Base-by-base conservation (phyloP, 2,113 vertebrate species). In the Cottus gobio region DNA sequence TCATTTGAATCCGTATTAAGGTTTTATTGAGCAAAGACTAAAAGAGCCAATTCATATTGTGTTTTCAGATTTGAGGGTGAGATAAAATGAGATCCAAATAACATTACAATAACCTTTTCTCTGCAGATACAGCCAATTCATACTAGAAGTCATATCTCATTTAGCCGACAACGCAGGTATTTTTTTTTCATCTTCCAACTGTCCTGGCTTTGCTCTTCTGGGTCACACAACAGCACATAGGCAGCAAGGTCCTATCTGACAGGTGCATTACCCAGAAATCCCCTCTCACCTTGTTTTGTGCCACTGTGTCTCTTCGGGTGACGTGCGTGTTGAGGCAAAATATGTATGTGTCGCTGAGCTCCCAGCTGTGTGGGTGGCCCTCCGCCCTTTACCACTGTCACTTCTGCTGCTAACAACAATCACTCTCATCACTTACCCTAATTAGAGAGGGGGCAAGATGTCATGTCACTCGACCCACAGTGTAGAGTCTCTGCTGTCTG, bases 221-320 rank as follows among this genome's bases (percentile, higher is more conserved):
- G 61, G 87, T 89, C 82, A 86, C 77, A 54, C 39, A 75, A 56
- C 46, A 7, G 58, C 54, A 74, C 82, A 70, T 44, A 24, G 44
- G 46, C 63, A 86, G 63, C 83, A 87, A 72, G 85, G 81, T 82
- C 79, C 72, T 61, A 71, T 75, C 12, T 91, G 90, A 91, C 87
- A 87, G 78, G 75, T 48, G 80, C 74, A 72, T 65, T 75, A 72
- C 48, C 58, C 74, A 85, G 28, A 85, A 62, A 79, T 71, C 82
- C 42, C 58, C 39, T 81, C 79, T 91, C 82, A 89, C 86, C 90
- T 90, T 90, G 89, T 83, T 86, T 34, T 73, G 46, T 68, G 73
- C 44, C 80, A 71, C 60, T 16, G 62, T 67, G 71, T 79, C 81
- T 85, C 58, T 62, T 75, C 7, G 1, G 34, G 31, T 75, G 73